Evolutionary conservation across 2,888 invertebrate genomes (phyloP).

Genomic region (Drosophila hamatofila): DNA sequence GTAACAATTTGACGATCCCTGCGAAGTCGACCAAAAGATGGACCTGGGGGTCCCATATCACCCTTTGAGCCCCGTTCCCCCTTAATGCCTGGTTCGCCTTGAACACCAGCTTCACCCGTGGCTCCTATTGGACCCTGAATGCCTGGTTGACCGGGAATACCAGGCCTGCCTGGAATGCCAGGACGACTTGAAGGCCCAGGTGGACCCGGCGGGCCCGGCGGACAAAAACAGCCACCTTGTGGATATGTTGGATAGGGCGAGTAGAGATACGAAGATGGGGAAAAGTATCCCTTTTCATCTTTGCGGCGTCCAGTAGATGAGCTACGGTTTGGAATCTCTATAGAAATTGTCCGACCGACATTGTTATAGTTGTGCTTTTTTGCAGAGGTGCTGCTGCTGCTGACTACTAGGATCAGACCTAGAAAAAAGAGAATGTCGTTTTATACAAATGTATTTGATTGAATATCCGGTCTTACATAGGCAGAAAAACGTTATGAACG

Average conservation of each 20-base stretch:
- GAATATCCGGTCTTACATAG: not conserved
- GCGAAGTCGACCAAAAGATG: not conserved
- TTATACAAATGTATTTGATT: not conserved
- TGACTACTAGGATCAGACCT: not conserved
- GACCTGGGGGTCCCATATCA: not conserved
- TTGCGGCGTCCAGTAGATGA: not conserved
- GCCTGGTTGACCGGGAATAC: constrained; percentile 2
- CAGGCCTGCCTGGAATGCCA: not conserved
- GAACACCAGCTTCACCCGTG: not conserved
- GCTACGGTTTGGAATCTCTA: not conserved
- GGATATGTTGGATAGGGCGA: not conserved
- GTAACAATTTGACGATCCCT: not conserved
- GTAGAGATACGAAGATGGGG: not conserved
- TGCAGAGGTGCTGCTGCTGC: not conserved
- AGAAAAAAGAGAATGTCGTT: not conserved
- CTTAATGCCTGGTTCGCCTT: not conserved
- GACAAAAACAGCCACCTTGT: not conserved
- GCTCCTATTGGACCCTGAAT: not conserved
- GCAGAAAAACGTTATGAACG: not conserved
- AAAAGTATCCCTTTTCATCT: not conserved
- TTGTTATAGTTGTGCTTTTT: not conserved
- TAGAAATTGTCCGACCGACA: not conserved
- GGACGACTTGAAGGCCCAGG: not conserved
- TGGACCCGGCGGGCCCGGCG: not conserved
- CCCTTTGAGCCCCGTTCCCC: not conserved